Base-by-base conservation (phyloP, 1,140 invertebrate species). In the Drosophila biarmipes region DNA sequence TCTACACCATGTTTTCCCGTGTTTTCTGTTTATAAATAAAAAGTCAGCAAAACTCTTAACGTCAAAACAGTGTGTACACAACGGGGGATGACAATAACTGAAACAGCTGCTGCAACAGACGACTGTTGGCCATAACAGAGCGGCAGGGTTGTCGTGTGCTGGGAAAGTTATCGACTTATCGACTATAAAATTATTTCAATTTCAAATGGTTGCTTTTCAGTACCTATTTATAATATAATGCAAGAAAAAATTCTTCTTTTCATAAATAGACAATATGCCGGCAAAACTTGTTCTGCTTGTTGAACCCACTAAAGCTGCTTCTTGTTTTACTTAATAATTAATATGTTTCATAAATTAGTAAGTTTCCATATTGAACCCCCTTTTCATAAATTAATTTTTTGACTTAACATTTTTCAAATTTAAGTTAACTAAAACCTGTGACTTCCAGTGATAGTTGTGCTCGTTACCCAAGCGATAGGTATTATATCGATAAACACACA, bases 21-120 rank as follows among this genome's bases (percentile, higher is more conserved):
- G 40, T 64, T 73, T 52, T 73, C 61, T 75, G 73, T 75, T 75
- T 74, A 75, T 75, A 74, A 66, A 73, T 71, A 43, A 72, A 68
- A 73, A 51, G 29, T 57, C 53, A 73, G 52, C 52, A 72, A 38
- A 57, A 49, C 38, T 51, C 57, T 64, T 42, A 67, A 67, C 63
- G 63, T 52, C 40, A 31, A 49, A 73, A 73, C 54, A 73, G 67
- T 72, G 69, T 73, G 69, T 72, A 46, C 67, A 73, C 69, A 73
- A 52, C 48, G 29, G 14, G 15, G 19, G 37, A 10, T 40, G 55
- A 52, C 49, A 69, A 69, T 69, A 71, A 71, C 17, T 48, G 40
- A 62, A 73, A 54, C 69, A 73, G 69, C 69, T 73, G 69, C 34
- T 73, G 8, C 11, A 45, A 45, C 43, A 45, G 17, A 12, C 43